A percentile compares a stretch with the other conserved stretches of the same genome.
phyloP scores from a whole-genome alignment of 2,113 vertebrate genomes.

The Sphyrna mokarran region DNA sequence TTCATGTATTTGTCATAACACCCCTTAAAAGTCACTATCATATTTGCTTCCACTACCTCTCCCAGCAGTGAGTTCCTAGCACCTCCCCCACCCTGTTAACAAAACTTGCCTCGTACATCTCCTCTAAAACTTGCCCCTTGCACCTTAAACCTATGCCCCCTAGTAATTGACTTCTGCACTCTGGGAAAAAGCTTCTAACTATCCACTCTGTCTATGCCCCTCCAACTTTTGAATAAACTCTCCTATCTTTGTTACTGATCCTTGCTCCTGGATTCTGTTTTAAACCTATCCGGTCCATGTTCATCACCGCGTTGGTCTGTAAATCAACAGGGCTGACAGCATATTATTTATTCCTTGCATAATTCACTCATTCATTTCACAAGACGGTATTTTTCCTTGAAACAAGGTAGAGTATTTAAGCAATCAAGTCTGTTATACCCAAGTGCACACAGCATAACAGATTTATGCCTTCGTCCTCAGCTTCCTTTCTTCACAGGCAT shows the following conservation, averaged over 20 bases:
- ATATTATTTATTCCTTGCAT: constrained; percentile 16
- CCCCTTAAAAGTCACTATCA: no score
- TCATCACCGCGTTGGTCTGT: not conserved
- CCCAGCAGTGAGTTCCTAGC: no score
- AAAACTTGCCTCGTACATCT: no score
- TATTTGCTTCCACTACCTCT: no score
- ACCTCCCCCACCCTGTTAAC: no score
- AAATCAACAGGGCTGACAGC: not conserved
- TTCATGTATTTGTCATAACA: no score
- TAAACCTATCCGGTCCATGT: not conserved
- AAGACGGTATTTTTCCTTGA: not conserved
- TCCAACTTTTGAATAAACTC: not conserved
- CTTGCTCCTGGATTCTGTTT: not conserved
- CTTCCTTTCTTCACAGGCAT: not conserved
- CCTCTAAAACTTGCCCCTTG: no score
- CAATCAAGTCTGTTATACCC: not conserved
- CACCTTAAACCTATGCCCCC: no score
- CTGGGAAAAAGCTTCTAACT: no score
- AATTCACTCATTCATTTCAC: constrained; percentile 32
- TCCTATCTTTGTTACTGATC: not conserved
- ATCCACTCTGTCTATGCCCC: not conserved
- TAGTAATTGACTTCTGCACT: no score
- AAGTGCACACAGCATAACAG: constrained; percentile 6
- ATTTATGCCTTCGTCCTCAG: not conserved
- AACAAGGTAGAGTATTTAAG: constrained; percentile 21